A percentile compares a stretch with the other conserved stretches of the same genome.
Conservation (phyloP, 2,888 invertebrate species). For the Pyrgus malvae region DNA sequence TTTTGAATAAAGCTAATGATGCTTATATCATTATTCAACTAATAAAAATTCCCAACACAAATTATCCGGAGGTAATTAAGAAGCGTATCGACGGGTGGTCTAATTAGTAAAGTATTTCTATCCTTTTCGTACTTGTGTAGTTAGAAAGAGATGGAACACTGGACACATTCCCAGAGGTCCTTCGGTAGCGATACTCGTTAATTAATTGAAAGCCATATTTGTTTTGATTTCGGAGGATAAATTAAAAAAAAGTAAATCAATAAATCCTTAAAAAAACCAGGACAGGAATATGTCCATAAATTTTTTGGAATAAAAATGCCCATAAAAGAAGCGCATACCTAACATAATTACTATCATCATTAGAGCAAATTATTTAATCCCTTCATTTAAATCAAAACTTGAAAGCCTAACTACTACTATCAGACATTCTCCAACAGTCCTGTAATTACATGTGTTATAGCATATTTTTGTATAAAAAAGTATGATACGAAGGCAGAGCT, state of each 20-base stretch:
- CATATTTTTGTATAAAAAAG: constrained; percentile 15
- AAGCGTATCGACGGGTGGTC: constrained; percentile 54
- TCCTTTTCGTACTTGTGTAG: constrained; percentile 30
- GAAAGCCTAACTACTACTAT: neutral
- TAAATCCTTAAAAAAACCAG: too few species aligned
- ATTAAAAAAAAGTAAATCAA: constrained; percentile 5
- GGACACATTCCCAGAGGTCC: constrained; percentile 31
- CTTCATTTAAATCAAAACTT: constrained; percentile 30
- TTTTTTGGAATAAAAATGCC: too few species aligned
- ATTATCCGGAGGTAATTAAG: constrained; percentile 39
- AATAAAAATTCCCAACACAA: constrained; percentile 18
- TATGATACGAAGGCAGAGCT: constrained; percentile 19
- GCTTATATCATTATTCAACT: constrained; percentile 7
- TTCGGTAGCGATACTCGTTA: constrained; percentile 39
- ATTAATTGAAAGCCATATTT: constrained; percentile 50
- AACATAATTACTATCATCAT: too few species aligned
- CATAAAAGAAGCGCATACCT: too few species aligned
- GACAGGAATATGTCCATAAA: too few species aligned
- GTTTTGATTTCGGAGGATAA: constrained; percentile 33
- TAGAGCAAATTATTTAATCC: constrained; percentile 29
- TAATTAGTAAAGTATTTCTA: constrained; percentile 47
- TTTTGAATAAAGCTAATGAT: neutral
- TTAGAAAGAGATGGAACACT: constrained; percentile 34
- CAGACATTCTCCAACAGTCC: constrained; percentile 3
- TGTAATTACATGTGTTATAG: constrained; percentile 20